Evolutionary conservation across 2,113 vertebrate species (phyloP).

Genomic region (Plectropomus leopardus): DNA sequence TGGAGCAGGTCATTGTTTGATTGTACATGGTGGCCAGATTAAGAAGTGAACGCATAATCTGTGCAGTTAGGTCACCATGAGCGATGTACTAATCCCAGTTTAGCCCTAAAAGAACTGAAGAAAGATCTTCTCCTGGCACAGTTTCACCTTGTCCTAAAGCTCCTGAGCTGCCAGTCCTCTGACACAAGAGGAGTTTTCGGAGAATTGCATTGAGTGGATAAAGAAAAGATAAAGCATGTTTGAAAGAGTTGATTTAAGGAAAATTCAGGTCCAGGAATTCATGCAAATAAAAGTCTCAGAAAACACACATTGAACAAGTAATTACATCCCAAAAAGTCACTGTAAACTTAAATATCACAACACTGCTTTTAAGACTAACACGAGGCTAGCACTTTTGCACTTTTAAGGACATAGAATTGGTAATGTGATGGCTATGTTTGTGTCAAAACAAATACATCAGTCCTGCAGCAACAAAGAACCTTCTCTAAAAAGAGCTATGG

Average conservation of each 20-base stretch:
- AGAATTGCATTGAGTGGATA: background rate
- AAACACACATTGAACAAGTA: background rate
- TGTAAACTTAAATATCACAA: background rate
- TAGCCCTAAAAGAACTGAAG: constrained; percentile 61
- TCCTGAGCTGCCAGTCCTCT: background rate
- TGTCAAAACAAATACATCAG: background rate
- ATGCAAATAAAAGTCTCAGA: background rate
- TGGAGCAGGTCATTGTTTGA: constrained; percentile 59
- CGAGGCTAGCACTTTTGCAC: background rate
- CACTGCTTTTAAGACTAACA: background rate
- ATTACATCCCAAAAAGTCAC: background rate
- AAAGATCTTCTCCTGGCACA: constrained; percentile 47
- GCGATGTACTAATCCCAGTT: constrained; percentile 76
- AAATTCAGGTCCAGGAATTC: constrained; percentile 2
- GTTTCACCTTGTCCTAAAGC: constrained; percentile 54
- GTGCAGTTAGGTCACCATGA: constrained; percentile 48
- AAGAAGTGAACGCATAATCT: constrained; percentile 63
- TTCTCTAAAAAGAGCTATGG: background rate
- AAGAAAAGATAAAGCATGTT: background rate
- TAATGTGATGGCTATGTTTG: background rate
- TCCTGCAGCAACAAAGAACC: background rate
- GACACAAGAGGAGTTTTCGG: background rate
- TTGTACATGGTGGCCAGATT: constrained; percentile 58
- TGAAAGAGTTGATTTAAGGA: background rate
- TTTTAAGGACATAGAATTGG: background rate